Evolutionary conservation across 2,888 invertebrate genomes (phyloP), one percentile per base, ranked within the genome.

Genomic region (Thymelicus acteon): DNA sequence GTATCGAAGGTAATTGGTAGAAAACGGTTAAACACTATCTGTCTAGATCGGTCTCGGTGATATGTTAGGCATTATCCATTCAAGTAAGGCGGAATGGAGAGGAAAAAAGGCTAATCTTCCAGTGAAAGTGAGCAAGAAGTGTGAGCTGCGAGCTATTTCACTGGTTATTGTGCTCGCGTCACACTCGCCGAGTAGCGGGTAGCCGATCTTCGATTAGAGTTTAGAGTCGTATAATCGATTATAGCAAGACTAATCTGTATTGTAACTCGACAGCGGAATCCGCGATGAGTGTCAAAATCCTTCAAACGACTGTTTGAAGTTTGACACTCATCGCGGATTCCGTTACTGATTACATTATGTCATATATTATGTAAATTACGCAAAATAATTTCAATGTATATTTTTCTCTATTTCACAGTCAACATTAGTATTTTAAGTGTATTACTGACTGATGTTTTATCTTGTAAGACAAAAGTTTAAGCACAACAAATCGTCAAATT

Each of bases 41-140:
- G 76, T 78, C 80, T 80, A 78, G 83, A 84, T 84, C 75, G 62
- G 58, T 70, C 63, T 70, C 68, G 80, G 82, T 82, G 81, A 79
- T 72, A 70, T 75, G 73, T 71, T 65, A 76, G 70, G 73, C 76
- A 78, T 80, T 76, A 78, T 78, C 76, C 73, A 77, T 75, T 79
- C 74, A 78, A 72, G 76, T 76, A 72, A 75, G 73, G 61, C 76
- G 77, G 77, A 80, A 79, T 76, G 75, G 64, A 71, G 66, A 72
- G 71, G 74, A 72, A 80, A 85, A 86, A 84, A 80, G 75, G 71
- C 71, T 78, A 80, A 82, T 78, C 79, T 77, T 66, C 49, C 69
- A 83, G 86, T 81, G 87, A 88, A 88, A 87, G 88, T 87, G 72
- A 37, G 74, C 78, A 78, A 82, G 79, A 78, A 81, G 75, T 77